These are phyloP conservation scores for Psittacula echo DNA, from an alignment of 2,797 vertebrate species.

Conservation along the genomic window DNA sequence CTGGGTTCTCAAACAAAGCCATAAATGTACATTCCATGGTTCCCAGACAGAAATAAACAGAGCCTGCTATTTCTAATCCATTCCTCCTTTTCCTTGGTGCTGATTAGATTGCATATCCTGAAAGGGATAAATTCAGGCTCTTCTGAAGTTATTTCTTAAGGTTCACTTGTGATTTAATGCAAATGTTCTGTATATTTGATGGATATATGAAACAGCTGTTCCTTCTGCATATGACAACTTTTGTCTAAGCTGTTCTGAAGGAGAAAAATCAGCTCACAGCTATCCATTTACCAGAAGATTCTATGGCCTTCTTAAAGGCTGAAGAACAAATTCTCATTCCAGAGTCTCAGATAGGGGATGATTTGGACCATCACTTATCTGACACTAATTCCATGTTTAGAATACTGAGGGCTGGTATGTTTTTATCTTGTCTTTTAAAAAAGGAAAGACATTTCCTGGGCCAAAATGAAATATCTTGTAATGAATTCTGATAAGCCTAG, in stretches of 20 bases:
- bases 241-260: constrained; percentile 27
- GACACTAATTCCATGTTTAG: constrained; percentile 77
- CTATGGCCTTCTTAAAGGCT: constrained; percentile 25
- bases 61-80: constrained; percentile 69
- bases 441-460: constrained; percentile 44
- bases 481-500: constrained; percentile 65
- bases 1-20: constrained; percentile 41
- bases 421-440: constrained; percentile 74
- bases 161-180: constrained; percentile 30
- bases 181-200: constrained; percentile 59
- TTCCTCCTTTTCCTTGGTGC: constrained; percentile 45
- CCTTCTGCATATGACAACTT: constrained; percentile 19
- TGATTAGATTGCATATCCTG: constrained; percentile 70
- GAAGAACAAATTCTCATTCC: constrained; percentile 48
- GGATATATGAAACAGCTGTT: constrained; percentile 75
- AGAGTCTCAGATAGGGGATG: constrained; percentile 51
- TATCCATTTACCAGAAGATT: constrained; percentile 25
- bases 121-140: constrained; percentile 53
- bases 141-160: constrained; percentile 56
- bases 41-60: constrained; percentile 80
- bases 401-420: constrained; percentile 66
- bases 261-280: not conserved
- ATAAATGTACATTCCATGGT: constrained; percentile 75
- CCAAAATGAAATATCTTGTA: constrained; percentile 55
- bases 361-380: constrained; percentile 64